Base-by-base conservation (phyloP, 2,113 vertebrate genomes). In the Mixornis gularis region DNA sequence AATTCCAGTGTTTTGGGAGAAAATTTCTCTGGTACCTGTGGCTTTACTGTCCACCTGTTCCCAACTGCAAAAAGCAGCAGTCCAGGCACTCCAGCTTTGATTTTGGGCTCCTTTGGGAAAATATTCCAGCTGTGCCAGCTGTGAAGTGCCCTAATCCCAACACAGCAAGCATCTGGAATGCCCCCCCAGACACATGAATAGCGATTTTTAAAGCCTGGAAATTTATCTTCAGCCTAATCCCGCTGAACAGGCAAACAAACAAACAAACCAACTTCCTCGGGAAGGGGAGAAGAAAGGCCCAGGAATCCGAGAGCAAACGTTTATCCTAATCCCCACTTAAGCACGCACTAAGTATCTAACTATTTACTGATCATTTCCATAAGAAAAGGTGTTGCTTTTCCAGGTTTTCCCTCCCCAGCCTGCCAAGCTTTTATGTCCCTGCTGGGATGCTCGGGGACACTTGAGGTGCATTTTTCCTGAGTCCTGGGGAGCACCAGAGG, bases 241-340 rank as follows among this genome's bases (percentile, higher is more conserved):
- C 72, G 63, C 81, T 46, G 90, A 7, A 7, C 58, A 87, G 85
- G 92, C 85, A 95, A 96, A 91, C 93, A 96, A 96, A 91, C 93
- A 96, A 96, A 95, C 89, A 79, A 91, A 87, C 87, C 94, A n/a
- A 92, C 87, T 96, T 94, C 95, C 95, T 94, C 41, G 66, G 81
- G 24, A 32, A 48, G 63, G 83, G 52, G 80, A 71, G 70, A 87
- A 95, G 84, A 95, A 93, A 91, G 80, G 89, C 78, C 30, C 14
- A 17, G 87, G 87, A 85, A 72, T 87, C 81, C 79, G 43, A 91
- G 87, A 82, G 91, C 87, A 69, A 92, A 87, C 13, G 41, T 62
- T 95, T 71, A 82, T 53, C 76, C 90, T 91, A 94, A 96, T 96
- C 81, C 78, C 76, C 80, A 74, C 85, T 90, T 74, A 95, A 96